Conservation (phyloP, 2,113 vertebrate genomes). For the Megaptera novaeangliae region DNA sequence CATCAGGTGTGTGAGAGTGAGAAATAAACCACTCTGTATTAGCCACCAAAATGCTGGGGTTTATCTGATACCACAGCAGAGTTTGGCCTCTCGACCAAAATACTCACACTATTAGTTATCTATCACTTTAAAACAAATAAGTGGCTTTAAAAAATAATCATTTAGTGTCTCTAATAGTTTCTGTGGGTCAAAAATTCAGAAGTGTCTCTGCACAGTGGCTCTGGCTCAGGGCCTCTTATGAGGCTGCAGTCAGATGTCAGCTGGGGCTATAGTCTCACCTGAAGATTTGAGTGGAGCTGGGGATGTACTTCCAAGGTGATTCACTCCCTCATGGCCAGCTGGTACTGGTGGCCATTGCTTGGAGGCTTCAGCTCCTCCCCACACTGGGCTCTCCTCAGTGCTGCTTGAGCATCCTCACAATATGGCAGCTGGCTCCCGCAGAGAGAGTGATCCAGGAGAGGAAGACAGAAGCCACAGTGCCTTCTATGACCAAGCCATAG, state of each 20-base stretch:
- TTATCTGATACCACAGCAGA: background rate
- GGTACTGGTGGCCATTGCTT: rapidly evolving
- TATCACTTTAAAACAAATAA: background rate
- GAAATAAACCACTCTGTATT: background rate
- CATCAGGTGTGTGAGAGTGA: background rate
- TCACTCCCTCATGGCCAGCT: too few relatives aligned
- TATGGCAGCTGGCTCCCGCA: background rate
- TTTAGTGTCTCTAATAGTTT: background rate
- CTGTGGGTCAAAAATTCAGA: background rate
- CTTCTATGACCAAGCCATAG: background rate
- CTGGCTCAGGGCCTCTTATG: background rate
- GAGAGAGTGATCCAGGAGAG: background rate
- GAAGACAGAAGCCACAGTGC: background rate
- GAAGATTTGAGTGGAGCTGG: background rate
- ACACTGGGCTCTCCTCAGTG: background rate
- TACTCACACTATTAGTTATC: background rate
- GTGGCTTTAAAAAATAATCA: background rate
- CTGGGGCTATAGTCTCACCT: background rate
- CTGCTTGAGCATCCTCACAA: background rate
- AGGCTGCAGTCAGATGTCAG: background rate
- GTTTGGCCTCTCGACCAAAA: background rate
- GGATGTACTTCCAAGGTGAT: background rate
- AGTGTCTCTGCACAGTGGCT: background rate
- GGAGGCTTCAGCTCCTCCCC: background rate
- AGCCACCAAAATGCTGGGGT: background rate